Evolutionary conservation across 2,797 vertebrate species (phyloP).

Genomic region (Hybognathus amarus): DNA sequence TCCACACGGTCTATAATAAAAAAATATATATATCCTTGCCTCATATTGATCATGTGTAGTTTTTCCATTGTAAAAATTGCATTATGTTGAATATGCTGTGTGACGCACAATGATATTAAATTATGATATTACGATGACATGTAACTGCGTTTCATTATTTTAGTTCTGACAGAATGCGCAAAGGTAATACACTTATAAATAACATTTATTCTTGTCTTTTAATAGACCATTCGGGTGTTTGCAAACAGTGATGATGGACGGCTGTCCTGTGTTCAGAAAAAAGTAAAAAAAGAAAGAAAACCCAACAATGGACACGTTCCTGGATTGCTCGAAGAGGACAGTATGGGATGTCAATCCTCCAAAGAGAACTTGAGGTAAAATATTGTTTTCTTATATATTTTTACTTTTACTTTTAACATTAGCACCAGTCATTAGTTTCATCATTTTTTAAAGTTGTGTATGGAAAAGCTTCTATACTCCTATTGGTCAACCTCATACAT

Average conservation of each 20-base stretch:
- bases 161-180: neutral
- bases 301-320: no score
- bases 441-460: no score
- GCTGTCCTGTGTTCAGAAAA: no score
- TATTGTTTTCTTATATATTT: no score
- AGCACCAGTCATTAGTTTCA: no score
- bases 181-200: neutral
- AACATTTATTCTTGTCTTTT: neutral
- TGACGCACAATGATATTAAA: neutral
- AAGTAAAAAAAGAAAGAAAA: no score
- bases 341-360: no score
- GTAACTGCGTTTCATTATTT: neutral
- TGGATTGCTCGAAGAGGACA: no score
- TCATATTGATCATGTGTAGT: neutral
- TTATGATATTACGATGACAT: neutral
- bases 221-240: neutral
- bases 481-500: no score
- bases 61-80: neutral
- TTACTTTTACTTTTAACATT: no score
- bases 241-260: neutral
- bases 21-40: neutral
- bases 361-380: no score
- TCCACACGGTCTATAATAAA: neutral
- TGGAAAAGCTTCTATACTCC: no score
- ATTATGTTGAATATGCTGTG: neutral